These are phyloP conservation scores for Apamea sordens DNA, from an alignment of 2,888 invertebrate species.

Conservation along the genomic window DNA sequence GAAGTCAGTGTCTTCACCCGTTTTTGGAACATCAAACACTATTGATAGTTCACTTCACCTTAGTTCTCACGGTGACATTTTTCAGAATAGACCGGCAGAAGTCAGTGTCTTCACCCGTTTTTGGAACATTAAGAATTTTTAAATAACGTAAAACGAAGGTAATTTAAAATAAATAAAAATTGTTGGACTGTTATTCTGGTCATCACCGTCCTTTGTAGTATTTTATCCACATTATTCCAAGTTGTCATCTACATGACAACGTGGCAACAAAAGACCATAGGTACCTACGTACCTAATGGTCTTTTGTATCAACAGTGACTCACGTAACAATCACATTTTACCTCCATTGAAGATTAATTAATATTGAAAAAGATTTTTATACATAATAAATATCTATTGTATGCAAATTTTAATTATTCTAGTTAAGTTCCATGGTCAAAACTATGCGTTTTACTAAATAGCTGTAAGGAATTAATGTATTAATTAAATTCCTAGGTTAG, in stretches of 20 bases:
- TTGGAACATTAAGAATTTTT: no score
- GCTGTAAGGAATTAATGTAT: slow-evolving; percentile 11
- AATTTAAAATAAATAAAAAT: background rate
- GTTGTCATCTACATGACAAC: background rate
- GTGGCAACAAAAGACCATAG: no score
- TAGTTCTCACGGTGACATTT: no score
- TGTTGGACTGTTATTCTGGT: background rate
- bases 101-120: no score
- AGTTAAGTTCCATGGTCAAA: slow-evolving; percentile 19
- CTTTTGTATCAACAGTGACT: background rate
- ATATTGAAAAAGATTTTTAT: background rate
- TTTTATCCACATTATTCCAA: no score
- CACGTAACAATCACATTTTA: background rate
- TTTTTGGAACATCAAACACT: no score
- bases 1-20: no score
- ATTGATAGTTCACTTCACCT: no score
- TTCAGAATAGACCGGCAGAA: no score
- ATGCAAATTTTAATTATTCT: slow-evolving; percentile 21
- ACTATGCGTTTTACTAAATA: slow-evolving; percentile 1
- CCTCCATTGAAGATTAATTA: background rate
- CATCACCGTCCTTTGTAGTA: background rate
- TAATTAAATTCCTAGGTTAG: slow-evolving; percentile 7
- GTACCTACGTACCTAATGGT: no score
- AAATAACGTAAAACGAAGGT: no score
- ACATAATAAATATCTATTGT: slow-evolving; percentile 25